Base-by-base conservation (phyloP, 1,140 invertebrate species). In the Drosophila ananassae region DNA sequence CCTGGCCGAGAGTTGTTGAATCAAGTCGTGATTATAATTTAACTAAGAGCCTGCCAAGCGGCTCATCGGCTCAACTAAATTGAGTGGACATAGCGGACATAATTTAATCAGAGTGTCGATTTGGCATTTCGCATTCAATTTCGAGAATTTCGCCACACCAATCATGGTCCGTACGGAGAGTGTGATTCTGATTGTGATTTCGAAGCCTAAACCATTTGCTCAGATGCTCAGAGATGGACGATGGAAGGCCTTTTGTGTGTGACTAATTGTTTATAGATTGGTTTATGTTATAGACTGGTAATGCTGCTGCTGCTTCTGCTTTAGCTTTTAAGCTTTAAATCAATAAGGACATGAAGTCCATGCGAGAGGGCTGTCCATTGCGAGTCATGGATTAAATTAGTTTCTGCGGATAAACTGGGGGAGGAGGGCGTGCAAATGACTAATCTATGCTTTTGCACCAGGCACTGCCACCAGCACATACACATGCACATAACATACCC, bases 381-480 rank as follows among this genome's bases (percentile, higher is more conserved):
- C 17, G 44, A 47, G 21, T 28, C 25, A 6, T 28, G 25, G 25
- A 28, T 32, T 32, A 8, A 34, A 34, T 32, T 9, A 8, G 30
- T 32, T 32, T 28, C 13, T n/a, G 10, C 22, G 17, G 17, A 17
- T 17, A 17, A 17, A 17, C 17, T 17, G 17, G 17, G 17, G 17
- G 17, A 17, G 46, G 54, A 30, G 25, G 22, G 8, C 9, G 44
- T 47, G 39, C 24, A 30, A 52, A 44, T 58, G 62, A 50, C 55
- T 67, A 47, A 69, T 53, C 66, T 67, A 69, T 48, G 58, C 63
- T 67, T 62, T 25, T 63, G 63, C 63, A 67, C 63, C 32, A 53
- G 51, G 51, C 51, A 53, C 51, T 34, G 28, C 28, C 51, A 53
- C 32, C 32, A 34, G 69, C 60, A 78, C 56, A 55, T 57, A 50